Evolutionary conservation across 37 sponge, comb jelly and placozoan species (phyloP).

Genomic region (Crambe crambe): DNA sequence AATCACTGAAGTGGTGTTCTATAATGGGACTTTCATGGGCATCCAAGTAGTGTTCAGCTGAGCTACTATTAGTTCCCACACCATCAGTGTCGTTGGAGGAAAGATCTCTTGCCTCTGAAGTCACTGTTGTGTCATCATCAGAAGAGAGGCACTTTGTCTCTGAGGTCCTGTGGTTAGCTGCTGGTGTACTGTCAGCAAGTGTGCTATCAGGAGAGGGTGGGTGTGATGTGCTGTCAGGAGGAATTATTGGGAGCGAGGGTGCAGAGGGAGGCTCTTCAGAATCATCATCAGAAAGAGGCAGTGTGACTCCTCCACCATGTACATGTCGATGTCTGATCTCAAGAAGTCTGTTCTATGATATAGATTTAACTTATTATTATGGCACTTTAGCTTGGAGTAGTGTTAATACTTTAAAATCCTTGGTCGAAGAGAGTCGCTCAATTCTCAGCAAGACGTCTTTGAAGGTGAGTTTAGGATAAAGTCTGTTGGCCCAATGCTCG

Average conservation of each 20-base stretch:
- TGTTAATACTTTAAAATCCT: conserved; percentile 87
- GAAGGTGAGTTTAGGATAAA: conserved; percentile 83
- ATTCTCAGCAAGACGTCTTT: conserved; percentile 62
- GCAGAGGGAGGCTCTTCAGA: no score
- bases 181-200: background rate
- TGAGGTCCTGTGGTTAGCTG: background rate
- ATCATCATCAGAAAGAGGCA: conserved; percentile 24
- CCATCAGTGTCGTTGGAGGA: no score
- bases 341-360: conserved; percentile 21
- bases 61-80: no score
- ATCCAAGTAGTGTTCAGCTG: no score
- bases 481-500: conserved; percentile 87
- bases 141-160: no score
- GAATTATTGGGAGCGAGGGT: no score
- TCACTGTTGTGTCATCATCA: no score
- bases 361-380: background rate
- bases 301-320: conserved; percentile 18
- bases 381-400: background rate
- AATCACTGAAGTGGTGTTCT: no score
- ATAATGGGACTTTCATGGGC: no score
- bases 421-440: conserved; percentile 61
- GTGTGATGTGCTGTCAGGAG: no score
- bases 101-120: no score
- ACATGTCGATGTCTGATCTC: conserved; percentile 19
- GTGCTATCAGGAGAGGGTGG: background rate